Conservation (phyloP, 2,888 invertebrate species). For the Amorpha juglandis region DNA sequence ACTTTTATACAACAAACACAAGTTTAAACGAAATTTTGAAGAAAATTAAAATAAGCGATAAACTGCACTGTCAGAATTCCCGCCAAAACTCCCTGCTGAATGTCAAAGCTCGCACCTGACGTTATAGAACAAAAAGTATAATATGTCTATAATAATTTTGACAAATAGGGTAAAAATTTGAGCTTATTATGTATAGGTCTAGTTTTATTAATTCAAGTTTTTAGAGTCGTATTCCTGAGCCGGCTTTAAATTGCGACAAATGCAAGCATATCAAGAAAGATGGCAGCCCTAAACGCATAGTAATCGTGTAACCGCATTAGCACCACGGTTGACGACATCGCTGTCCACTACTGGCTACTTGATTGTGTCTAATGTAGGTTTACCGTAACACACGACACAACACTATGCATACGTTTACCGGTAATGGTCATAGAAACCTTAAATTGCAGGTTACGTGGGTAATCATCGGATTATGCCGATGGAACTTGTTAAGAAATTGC, state of each 20-base stretch:
- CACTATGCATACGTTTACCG: conserved; percentile 4
- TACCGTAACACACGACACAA: not conserved
- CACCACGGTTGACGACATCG: conserved; percentile 7
- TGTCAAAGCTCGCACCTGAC: no score
- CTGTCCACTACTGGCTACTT: conserved; percentile 16
- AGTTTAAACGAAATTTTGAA: no score
- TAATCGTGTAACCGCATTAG: conserved; percentile 7
- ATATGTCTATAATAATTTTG: no score
- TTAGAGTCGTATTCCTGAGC: not conserved
- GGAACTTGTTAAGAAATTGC: conserved; percentile 1
- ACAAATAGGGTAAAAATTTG: no score
- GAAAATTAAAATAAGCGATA: no score
- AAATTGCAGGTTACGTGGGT: conserved; percentile 14
- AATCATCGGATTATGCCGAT: conserved; percentile 19
- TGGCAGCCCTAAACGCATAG: not conserved
- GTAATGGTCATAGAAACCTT: conserved; percentile 14
- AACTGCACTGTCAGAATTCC: no score
- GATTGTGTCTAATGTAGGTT: conserved; percentile 17
- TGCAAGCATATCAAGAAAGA: not conserved
- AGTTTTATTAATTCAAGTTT: no score
- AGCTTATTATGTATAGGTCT: no score
- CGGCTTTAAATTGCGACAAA: not conserved
- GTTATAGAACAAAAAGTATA: no score
- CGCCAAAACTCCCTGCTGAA: no score
- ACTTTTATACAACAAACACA: no score